phyloP scores from a whole-genome alignment of 2,113 vertebrate species.

The Tyto alba region DNA sequence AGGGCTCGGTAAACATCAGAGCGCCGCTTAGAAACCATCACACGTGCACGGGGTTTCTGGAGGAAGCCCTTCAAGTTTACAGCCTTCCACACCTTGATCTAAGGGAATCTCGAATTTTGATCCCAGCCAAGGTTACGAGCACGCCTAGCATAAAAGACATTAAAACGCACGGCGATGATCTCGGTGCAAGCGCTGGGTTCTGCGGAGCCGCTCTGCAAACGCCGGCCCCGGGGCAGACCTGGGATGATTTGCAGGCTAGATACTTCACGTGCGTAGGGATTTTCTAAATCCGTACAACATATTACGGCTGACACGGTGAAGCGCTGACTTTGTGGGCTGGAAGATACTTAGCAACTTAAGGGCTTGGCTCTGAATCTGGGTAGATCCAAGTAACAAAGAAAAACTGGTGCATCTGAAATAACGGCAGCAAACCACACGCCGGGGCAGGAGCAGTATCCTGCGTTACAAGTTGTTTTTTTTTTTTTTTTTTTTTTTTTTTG shows the following conservation, averaged over 20 bases:
- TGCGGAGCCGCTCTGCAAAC: not conserved
- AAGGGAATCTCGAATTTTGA: not conserved
- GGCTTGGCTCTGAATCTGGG: not conserved
- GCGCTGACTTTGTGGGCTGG: not conserved
- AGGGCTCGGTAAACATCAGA: not conserved
- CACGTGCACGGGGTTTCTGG: fast-evolving
- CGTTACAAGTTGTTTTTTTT: fast-evolving
- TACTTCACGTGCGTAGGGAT: not conserved
- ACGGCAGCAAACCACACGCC: fast-evolving
- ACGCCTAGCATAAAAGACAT: not conserved
- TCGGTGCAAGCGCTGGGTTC: not conserved
- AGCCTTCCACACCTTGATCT: not conserved
- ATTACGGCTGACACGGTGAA: not conserved
- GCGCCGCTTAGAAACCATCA: not conserved
- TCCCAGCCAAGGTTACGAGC: not conserved
- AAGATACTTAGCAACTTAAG: not conserved
- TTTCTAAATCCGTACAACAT: not conserved
- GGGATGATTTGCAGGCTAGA: not conserved
- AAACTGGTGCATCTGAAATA: not conserved
- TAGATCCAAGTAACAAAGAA: not conserved
- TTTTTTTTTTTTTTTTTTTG: fast-evolving
- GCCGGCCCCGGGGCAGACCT: fast-evolving
- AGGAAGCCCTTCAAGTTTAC: not conserved
- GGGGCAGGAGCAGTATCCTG: not conserved
- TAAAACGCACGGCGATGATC: not conserved